These are phyloP conservation scores for Hylomyscus alleni DNA, from an alignment of 2,797 vertebrate species.

Conservation along the genomic window DNA sequence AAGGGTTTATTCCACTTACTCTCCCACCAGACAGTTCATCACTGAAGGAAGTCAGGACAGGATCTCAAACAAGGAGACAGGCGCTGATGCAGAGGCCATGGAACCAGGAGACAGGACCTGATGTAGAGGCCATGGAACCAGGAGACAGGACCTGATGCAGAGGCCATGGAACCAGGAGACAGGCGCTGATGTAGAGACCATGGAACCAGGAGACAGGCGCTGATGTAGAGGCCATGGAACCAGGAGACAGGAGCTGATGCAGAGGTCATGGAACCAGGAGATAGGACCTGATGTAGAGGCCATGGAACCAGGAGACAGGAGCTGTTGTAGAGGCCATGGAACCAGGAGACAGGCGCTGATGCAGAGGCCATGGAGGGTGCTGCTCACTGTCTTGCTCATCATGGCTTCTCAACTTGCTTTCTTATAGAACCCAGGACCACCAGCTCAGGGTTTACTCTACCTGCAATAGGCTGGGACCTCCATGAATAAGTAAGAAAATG, in stretches of 20 bases:
- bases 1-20: neutral
- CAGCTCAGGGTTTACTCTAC: neutral
- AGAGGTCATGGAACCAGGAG: neutral
- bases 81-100: neutral
- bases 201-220: neutral
- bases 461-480: neutral
- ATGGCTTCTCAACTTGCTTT: neutral
- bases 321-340: neutral
- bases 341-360: neutral
- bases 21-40: too few species aligned
- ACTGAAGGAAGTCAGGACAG: neutral
- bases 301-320: neutral
- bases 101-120: neutral
- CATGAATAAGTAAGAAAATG: neutral
- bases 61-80: neutral
- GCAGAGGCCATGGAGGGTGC: neutral
- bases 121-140: neutral
- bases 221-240: neutral
- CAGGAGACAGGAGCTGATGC: neutral
- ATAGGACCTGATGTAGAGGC: neutral
- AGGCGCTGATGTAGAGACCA: neutral
- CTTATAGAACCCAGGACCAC: neutral
- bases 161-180: neutral
- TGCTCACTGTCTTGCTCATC: neutral
- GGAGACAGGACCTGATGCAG: neutral